phyloP scores from a whole-genome alignment of 2,113 vertebrate genomes.

The Ascaphus truei region DNA sequence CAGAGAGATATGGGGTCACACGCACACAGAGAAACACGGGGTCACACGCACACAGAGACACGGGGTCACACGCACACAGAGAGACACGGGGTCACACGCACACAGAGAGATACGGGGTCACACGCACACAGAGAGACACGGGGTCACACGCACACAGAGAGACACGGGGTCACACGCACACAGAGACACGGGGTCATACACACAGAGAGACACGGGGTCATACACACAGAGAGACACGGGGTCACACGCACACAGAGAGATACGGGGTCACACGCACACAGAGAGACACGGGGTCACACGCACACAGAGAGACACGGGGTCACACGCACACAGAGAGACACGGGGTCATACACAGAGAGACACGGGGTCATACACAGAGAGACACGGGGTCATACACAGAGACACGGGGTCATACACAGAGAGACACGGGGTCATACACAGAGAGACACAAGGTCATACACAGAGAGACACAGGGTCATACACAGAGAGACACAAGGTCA shows the following conservation, averaged over 20 bases:
- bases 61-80: not conserved
- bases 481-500: not conserved
- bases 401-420: conserved; percentile 66
- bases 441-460: not conserved
- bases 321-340: not conserved
- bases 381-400: conserved; percentile 81
- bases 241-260: not conserved
- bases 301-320: not conserved
- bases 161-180: not conserved
- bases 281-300: too few species aligned
- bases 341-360: not conserved
- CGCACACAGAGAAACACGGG: not conserved
- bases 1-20: not conserved
- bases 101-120: not conserved
- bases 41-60: not conserved
- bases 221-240: not conserved
- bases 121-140: not conserved
- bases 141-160: too few species aligned
- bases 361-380: not conserved
- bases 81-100: too few species aligned
- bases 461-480: not conserved
- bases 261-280: not conserved
- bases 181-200: not conserved
- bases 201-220: not conserved
- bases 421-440: not conserved